These are phyloP conservation scores for Clupea harengus DNA, from an alignment of 2,113 vertebrate genomes.

Conservation along the genomic window DNA sequence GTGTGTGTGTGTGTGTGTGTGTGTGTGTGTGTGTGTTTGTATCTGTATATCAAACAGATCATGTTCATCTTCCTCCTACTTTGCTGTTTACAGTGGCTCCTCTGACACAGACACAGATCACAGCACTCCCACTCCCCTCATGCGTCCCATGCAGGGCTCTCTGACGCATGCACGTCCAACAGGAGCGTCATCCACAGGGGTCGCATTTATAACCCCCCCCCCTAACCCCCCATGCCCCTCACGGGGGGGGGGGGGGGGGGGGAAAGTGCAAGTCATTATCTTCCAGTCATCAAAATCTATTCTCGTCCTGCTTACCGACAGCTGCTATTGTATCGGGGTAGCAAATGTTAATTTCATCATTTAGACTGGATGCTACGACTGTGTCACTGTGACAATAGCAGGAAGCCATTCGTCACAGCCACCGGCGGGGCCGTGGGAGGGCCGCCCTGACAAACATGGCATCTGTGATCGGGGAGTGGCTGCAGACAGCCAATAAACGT, in stretches of 20 bases:
- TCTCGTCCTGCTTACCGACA: slow-evolving; percentile 52
- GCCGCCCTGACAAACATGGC: slow-evolving; percentile 45
- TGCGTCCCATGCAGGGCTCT: not conserved
- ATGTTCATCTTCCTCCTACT: slow-evolving; percentile 66
- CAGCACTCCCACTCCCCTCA: slow-evolving; percentile 11
- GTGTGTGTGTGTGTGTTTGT: not conserved
- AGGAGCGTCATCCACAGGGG: not conserved
- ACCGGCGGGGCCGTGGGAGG: slow-evolving; percentile 44
- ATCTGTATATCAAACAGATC: slow-evolving; percentile 71
- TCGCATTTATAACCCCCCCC: not conserved
- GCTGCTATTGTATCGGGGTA: slow-evolving; percentile 67
- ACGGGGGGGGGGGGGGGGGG: not conserved
- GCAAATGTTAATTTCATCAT: slow-evolving; percentile 65
- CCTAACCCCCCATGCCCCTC: slow-evolving; percentile 1
- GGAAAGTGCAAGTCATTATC: slow-evolving; percentile 65
- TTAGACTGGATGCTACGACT: slow-evolving; percentile 61
- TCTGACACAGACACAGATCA: slow-evolving; percentile 39
- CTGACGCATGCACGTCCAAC: not conserved
- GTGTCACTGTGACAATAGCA: slow-evolving; percentile 64
- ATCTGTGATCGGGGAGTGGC: slow-evolving; percentile 35
- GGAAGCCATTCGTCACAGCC: slow-evolving; percentile 72
- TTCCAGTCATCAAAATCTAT: slow-evolving; percentile 67
- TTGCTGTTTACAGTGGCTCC: slow-evolving; percentile 63
- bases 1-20: not conserved
- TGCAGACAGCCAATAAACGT: slow-evolving; percentile 6